Base-by-base conservation (phyloP, 2,888 invertebrate species). In the Rhagium mordax region DNA sequence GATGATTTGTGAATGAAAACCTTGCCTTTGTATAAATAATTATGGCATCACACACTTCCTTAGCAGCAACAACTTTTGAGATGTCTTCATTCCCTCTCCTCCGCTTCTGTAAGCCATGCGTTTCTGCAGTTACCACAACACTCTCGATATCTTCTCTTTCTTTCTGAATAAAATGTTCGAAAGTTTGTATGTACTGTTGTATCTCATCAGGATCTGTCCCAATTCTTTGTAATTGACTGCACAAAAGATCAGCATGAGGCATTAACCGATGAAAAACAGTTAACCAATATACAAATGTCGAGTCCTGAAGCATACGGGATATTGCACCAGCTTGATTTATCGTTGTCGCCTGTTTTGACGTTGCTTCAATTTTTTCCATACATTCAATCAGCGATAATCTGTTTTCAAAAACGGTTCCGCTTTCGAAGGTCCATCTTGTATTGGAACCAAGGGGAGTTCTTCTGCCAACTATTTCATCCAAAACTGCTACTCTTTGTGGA, bases 201-300 rank as follows among this genome's bases (percentile, higher is more conserved):
- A n/a, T n/a, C n/a, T n/a, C n/a, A n/a, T 61, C 55, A 13, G 71
- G 51, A 71, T 75, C 71, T 15, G 41, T 71, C 49, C 7, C 15
- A 16, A 48, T 69, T 66, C 33, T 67, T 60, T 80, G 81, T 66
- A 66, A 33, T 33, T 66, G 53, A 66, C 15, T 51, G 24, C 24
- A 47, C 21, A 61, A 61, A 61, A 61, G 41, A 41, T 61, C 41
- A 61, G 61, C 61, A 61, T 61, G 61, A 18, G 61, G 61, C 61
- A 61, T 18, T 61, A 61, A 20, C 6, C 61, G 41, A 61, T 47
- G 18, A 18, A 61, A 33, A 18, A 61, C 47, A 47, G 61, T 57
- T 24, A 57, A 21, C 55, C 55, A 57, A 13, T 21, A 57, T n/a
- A 57, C 55, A 57, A 57, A 57, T 20, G 20, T 57, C 21, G n/a